Evolutionary conservation across 2,888 invertebrate genomes (phyloP).

Genomic region (Nezara viridula): DNA sequence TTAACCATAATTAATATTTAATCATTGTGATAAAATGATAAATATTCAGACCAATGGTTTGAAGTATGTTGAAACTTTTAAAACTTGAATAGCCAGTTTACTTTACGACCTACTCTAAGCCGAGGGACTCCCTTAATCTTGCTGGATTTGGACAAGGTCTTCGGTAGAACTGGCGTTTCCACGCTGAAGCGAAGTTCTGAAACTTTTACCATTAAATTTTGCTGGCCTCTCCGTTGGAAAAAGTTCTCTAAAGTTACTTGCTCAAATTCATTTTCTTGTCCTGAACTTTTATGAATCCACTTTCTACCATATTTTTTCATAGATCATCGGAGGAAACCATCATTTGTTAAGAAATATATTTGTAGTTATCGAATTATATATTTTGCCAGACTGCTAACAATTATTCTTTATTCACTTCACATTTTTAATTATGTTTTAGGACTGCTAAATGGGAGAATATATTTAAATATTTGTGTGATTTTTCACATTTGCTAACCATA

Average conservation of each 20-base stretch:
- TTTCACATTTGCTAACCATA: no score
- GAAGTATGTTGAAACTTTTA: neutral
- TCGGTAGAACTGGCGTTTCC: neutral
- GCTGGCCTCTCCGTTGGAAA: neutral
- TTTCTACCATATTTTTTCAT: neutral
- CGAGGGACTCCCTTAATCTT: neutral
- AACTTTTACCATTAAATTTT: constrained; percentile 12
- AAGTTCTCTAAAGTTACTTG: neutral
- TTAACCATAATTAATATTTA: neutral
- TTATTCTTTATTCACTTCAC: no score
- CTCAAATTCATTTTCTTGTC: neutral
- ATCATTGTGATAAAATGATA: neutral
- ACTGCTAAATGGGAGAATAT: no score
- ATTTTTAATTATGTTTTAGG: no score
- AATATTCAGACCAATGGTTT: neutral
- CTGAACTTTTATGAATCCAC: neutral
- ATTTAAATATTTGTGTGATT: no score
- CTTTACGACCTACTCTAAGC: neutral
- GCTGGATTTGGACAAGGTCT: neutral
- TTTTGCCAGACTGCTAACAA: no score
- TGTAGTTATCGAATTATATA: no score
- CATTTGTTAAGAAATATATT: neutral
- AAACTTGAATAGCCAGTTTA: neutral
- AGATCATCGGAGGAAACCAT: neutral
- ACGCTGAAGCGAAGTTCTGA: neutral